Base-by-base conservation (phyloP, 2,113 vertebrate species). In the Taxidea taxus region DNA sequence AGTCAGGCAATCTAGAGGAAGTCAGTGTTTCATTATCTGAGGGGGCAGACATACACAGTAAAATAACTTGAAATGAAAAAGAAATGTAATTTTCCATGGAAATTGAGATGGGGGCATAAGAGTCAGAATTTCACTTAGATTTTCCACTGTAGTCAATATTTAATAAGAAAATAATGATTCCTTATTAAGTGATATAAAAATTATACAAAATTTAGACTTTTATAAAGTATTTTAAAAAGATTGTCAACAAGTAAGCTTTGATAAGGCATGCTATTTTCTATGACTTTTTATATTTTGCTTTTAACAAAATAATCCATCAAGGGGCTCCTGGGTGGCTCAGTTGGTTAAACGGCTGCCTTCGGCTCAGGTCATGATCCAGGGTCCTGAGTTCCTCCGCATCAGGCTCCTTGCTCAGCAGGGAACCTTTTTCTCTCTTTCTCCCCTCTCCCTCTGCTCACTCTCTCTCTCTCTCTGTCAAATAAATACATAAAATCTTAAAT, bases 1-100 rank as follows among this genome's bases (percentile, higher is more conserved):
- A 34, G 15, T 58, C 87, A 74, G n/a, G 27, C 20, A 83, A 39
- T 86, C 42, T 68, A 72, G 29, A 64, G 60, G 78, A 88, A 47
- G 23, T 31, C 42, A 20, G 44, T 34, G 37, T 77, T 93, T 94
- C 21, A 68, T 84, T 90, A 72, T 60, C 6, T 84, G 87, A 75
- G 29, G 62, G 51, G 14, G 29, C 14, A 97, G 49, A 60, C n/a
- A 31, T 3, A 54, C 25, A 60, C 37, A 31, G 29, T 11, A 6
- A 90, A 85, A 90, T 58, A 37, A 85, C 21, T 86, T 7, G n/a
- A 77, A 90, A 90, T 29, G n/a, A 96, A 95, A 4, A 68, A 90
- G 31, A 47, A 72, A 93, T 70, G 27, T 47, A 66, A 93, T 64
- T 92, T 97, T 87, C 47, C 39, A 68, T 64, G 39, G 72, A 80